Conservation (phyloP, 2,888 invertebrate species). For the Eristalis intricaria region DNA sequence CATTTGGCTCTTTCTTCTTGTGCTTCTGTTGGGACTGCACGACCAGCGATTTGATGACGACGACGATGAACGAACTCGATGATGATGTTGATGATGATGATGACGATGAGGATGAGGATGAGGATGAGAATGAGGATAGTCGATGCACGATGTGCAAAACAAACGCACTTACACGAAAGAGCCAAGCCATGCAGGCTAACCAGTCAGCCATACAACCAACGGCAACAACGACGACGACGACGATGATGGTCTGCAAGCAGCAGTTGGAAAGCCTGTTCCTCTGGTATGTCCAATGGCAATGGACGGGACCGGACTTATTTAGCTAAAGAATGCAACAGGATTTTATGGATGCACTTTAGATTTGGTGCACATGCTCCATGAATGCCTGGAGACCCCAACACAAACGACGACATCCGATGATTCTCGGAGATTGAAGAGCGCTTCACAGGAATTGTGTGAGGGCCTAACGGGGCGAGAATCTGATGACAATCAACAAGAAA, state of each 20-base stretch:
- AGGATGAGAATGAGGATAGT: conserved; percentile 14
- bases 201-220: background rate
- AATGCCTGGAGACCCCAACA: background rate
- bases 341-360: conserved; percentile 63
- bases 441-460: conserved; percentile 23
- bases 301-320: conserved; percentile 64
- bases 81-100: conserved; percentile 5
- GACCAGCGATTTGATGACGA: conserved; percentile 1
- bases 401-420: background rate
- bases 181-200: no score
- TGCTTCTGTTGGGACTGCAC: conserved; percentile 31
- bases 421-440: conserved; percentile 5
- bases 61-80: background rate
- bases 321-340: conserved; percentile 70
- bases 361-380: conserved; percentile 38
- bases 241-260: conserved; percentile 19
- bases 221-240: background rate
- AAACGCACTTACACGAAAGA: conserved; percentile 39
- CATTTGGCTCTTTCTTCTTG: conserved; percentile 62
- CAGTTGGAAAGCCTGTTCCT: conserved; percentile 65
- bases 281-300: conserved; percentile 66
- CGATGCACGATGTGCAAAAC: conserved; percentile 17
- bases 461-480: background rate
- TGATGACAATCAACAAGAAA: background rate
- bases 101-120: background rate